phyloP scores from a whole-genome alignment of 2,113 vertebrate genomes.

The Sakesphorus luctuosus region DNA sequence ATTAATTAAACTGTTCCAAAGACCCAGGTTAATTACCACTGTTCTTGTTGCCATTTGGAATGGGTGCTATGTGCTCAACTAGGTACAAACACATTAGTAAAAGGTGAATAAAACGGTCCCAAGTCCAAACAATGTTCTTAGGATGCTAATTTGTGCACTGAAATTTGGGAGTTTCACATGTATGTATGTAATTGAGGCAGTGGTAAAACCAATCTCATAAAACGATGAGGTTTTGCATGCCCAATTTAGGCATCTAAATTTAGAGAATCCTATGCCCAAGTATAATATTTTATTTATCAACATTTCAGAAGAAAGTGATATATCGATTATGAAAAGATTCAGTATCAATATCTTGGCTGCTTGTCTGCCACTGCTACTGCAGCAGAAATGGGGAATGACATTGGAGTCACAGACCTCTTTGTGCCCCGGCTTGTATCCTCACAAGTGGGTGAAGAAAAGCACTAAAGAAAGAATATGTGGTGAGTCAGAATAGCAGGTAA shows the following conservation, averaged over 20 bases:
- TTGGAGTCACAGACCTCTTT: not conserved
- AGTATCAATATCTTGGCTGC: not conserved
- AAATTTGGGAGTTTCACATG: not conserved
- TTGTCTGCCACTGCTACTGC: not conserved
- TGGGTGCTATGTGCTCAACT: not conserved
- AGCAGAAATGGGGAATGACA: not conserved
- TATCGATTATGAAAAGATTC: not conserved
- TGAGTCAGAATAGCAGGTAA: not conserved
- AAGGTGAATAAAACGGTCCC: not conserved
- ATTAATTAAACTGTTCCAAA: not conserved
- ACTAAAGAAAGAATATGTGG: accelerated
- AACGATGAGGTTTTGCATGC: not conserved
- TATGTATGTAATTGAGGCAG: not conserved
- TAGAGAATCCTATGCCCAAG: not conserved
- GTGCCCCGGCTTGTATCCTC: not conserved
- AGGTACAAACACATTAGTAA: not conserved
- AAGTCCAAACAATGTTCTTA: not conserved
- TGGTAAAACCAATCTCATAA: not conserved
- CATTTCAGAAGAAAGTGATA: not conserved
- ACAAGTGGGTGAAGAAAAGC: not conserved
- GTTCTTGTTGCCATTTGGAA: not conserved
- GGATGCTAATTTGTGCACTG: not conserved
- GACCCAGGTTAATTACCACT: not conserved
- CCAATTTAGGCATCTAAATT: not conserved
- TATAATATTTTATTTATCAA: not conserved